These are phyloP conservation scores for Bombus superbus DNA, from an alignment of 1,140 invertebrate species.

Conservation along the genomic window DNA sequence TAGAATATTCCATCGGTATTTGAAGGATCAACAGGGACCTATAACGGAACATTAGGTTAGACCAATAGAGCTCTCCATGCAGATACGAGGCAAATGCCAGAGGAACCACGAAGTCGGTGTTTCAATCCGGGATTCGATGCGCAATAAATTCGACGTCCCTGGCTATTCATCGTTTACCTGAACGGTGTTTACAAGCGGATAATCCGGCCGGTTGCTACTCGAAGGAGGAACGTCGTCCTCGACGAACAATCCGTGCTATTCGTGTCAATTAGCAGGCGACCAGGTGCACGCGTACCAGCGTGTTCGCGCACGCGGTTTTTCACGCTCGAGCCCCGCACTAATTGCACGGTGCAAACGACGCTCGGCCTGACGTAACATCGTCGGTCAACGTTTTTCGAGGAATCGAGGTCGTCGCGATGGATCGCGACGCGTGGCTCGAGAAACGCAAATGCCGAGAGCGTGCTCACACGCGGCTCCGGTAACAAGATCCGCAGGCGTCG, in stretches of 20 bases:
- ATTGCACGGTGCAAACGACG: slow-evolving; percentile 58
- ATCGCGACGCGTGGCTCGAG: slow-evolving; percentile 8
- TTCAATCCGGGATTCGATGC: background rate
- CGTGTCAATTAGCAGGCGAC: slow-evolving; percentile 59
- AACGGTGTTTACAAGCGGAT: slow-evolving; percentile 10
- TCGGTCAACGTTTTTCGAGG: slow-evolving; percentile 34
- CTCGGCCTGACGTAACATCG: slow-evolving; percentile 15
- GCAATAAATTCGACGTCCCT: background rate
- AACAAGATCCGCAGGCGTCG: slow-evolving; percentile 32
- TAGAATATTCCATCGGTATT: too few relatives aligned
- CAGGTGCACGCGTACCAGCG: slow-evolving; percentile 57
- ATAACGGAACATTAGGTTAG: background rate
- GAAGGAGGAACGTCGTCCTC: slow-evolving; percentile 53
- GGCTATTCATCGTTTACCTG: background rate
- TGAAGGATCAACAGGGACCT: fast-evolving
- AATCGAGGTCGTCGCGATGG: slow-evolving; percentile 47
- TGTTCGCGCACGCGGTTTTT: background rate
- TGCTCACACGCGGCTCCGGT: slow-evolving; percentile 19
- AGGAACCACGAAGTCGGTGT: background rate
- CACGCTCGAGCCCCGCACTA: slow-evolving; percentile 40
- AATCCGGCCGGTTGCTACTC: slow-evolving; percentile 32
- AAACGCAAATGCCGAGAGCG: background rate
- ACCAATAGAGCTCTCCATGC: fast-evolving
- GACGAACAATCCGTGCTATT: slow-evolving; percentile 58
- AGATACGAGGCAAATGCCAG: too few relatives aligned